Evolutionary conservation across 2,113 vertebrate genomes (phyloP), one percentile per base, ranked within the genome.

Genomic region (Odontesthes bonariensis): DNA sequence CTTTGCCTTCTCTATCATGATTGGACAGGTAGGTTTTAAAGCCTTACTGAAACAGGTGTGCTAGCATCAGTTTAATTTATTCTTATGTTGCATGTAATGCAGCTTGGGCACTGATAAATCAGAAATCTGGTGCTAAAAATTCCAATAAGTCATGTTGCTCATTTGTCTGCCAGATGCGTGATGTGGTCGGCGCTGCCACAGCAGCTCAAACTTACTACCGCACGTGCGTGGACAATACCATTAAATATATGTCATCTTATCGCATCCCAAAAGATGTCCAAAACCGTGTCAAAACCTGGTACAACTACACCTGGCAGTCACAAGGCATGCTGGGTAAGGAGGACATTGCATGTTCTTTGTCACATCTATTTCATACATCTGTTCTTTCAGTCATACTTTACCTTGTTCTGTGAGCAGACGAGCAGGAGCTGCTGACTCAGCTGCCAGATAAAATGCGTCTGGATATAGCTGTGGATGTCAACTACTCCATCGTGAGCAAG

Each of bases 261-360:
- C 96, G 78, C 85, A 99, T 99, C 79, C 97, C 98, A 27, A 95
- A 70, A 77, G 84, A 93, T 0, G 96, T 99, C 32, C 98, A 99
- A 93, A 96, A 96, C 83, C 92, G 98, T 0, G 97, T 99, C 86
- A 98, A 98, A 85, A 98, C 94, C 14, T 99, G 98, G 98, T 99
- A 99, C 0, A 97, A 98, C 84, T 99, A 98, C 90, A 99, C 98
- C 0, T 99, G 98, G 98, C 96, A 97, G 44, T 98, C 98, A 0
- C 98, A 99, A 91, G 98, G 98, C 94, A 99, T 99, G 96, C 96
- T 99, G 93, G 97, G 98, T 99, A 95, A 96, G 95, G 58, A 42
- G 13, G 72, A 16, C 16, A 2, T n/a, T 40, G 22, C 32, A 4
- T 55, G 52, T 0, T 27, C 60, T 27, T 27, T 3, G 9, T 5